These are phyloP conservation scores for Bombyx mandarina DNA, from an alignment of 1,140 invertebrate species.

Conservation along the genomic window DNA sequence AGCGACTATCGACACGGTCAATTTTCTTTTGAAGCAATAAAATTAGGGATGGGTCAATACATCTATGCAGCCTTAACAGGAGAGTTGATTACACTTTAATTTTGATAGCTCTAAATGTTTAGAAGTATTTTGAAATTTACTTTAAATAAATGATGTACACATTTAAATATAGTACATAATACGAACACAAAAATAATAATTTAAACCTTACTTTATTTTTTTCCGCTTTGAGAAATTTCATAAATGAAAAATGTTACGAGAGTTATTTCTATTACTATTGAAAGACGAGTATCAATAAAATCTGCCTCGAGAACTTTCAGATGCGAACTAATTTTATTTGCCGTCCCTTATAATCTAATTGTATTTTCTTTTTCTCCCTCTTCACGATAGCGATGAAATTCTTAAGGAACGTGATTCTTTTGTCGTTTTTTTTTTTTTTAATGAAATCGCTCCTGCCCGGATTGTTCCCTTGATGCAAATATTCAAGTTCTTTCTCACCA, in stretches of 20 bases:
- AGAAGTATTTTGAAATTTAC: too few relatives aligned
- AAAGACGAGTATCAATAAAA: not conserved
- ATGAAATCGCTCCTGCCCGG: slow-evolving; percentile 5
- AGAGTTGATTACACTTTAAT: too few relatives aligned
- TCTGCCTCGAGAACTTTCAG: not conserved
- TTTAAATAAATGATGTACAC: too few relatives aligned
- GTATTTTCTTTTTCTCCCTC: slow-evolving; percentile 4
- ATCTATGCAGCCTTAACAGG: too few relatives aligned
- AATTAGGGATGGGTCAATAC: too few relatives aligned
- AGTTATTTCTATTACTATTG: not conserved
- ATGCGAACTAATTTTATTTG: slow-evolving; percentile 6
- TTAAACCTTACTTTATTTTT: too few relatives aligned
- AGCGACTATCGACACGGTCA: too few relatives aligned
- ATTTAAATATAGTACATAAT: too few relatives aligned
- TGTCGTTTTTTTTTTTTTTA: slow-evolving; percentile 2
- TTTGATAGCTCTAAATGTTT: too few relatives aligned
- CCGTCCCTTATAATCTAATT: slow-evolving; percentile 6
- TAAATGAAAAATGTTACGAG: not conserved
- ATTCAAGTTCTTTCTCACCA: slow-evolving; percentile 14
- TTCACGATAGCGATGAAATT: slow-evolving; percentile 3
- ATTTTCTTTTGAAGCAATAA: too few relatives aligned
- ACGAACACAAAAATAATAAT: too few relatives aligned
- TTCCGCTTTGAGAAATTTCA: not conserved
- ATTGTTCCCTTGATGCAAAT: slow-evolving; percentile 4
- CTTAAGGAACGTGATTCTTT: slow-evolving; percentile 7